phyloP scores from a whole-genome alignment of 2,113 vertebrate species.

The Charina bottae region DNA sequence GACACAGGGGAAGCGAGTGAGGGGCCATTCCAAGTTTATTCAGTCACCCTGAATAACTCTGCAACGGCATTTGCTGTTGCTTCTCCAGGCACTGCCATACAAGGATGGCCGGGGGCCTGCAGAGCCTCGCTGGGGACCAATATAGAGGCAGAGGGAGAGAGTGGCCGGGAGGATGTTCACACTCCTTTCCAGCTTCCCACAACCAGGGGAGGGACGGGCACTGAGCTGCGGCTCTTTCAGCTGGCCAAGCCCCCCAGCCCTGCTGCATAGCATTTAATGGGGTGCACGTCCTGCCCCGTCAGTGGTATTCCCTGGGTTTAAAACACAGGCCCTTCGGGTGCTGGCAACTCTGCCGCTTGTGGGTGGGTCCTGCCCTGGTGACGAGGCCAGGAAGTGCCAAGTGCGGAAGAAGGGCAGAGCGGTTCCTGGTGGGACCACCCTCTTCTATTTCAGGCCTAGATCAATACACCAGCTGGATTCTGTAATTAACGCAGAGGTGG shows the following conservation, averaged over 20 bases:
- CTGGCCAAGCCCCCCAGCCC: neutral
- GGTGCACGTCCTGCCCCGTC: too few species aligned
- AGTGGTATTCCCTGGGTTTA: too few species aligned
- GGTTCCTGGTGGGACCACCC: neutral
- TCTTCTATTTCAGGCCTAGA: neutral
- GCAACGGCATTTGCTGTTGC: neutral
- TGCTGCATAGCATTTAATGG: neutral
- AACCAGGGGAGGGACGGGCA: neutral
- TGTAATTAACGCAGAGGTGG: neutral
- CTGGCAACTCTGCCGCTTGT: neutral
- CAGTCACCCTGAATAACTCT: conserved; percentile 43
- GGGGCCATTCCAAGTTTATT: conserved; percentile 56
- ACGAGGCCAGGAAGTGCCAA: neutral
- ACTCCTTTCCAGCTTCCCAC: neutral
- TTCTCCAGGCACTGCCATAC: conserved; percentile 40
- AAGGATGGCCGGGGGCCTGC: conserved; percentile 38
- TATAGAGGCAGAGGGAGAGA: neutral
- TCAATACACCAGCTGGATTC: neutral
- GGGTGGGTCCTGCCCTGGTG: neutral
- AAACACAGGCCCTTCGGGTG: too few species aligned
- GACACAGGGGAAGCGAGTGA: conserved; percentile 41
- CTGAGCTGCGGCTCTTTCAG: neutral
- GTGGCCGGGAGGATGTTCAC: neutral
- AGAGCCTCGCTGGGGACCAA: neutral
- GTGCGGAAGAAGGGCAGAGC: neutral